These are phyloP conservation scores for Platalea minor DNA, from an alignment of 2,797 vertebrate genomes.

Conservation along the genomic window DNA sequence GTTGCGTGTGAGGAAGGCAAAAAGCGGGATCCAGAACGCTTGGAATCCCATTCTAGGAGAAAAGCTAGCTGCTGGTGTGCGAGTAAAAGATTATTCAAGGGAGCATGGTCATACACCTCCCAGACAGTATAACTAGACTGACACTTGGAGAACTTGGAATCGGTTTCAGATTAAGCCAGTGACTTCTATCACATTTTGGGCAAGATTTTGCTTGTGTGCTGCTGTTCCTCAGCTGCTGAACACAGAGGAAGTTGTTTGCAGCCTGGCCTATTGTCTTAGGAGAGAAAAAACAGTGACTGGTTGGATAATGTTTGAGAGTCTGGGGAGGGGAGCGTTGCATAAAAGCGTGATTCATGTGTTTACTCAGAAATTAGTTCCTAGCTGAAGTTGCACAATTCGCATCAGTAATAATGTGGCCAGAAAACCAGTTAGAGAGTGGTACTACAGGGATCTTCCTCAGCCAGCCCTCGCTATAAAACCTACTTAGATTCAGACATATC, in stretches of 20 bases:
- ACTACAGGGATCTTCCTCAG: background rate
- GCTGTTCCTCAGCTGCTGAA: background rate
- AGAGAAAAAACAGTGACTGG: background rate
- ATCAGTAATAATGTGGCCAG: background rate
- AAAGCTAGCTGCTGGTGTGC: background rate
- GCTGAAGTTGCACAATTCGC: background rate
- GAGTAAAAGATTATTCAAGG: background rate
- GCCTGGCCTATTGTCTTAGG: background rate
- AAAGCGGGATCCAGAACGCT: background rate
- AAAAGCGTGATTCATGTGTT: background rate
- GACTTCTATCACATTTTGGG: background rate
- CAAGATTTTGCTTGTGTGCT: background rate
- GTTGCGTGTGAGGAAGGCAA: background rate
- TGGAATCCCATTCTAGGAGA: background rate
- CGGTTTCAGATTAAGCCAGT: background rate
- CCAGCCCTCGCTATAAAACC: background rate
- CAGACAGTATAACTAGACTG: background rate
- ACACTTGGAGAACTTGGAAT: background rate
- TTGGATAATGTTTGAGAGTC: background rate
- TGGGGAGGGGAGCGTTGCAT: background rate
- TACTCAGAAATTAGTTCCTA: background rate
- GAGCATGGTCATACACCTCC: background rate
- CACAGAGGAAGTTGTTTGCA: background rate
- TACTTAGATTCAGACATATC: background rate
- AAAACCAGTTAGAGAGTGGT: background rate